These are phyloP conservation scores for Tiliacea aurago DNA, from an alignment of 2,888 invertebrate species.

Conservation along the genomic window DNA sequence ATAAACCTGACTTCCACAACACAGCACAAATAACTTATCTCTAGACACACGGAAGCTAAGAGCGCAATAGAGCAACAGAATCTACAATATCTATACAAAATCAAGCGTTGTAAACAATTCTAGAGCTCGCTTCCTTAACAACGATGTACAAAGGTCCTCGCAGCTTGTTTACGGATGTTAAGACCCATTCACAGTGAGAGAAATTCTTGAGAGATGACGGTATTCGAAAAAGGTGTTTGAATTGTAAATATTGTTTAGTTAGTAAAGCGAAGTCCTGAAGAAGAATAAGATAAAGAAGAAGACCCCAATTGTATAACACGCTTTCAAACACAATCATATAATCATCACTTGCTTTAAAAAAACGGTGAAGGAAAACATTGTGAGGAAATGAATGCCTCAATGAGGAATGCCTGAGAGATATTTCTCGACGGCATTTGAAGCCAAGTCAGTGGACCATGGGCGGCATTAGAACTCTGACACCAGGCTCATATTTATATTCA, in stretches of 20 bases:
- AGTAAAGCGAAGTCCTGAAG: too few species aligned
- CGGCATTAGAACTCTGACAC: too few species aligned
- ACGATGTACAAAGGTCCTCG: slow-evolving; percentile 49
- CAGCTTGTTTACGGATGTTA: slow-evolving; percentile 55
- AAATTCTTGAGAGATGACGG: neutral
- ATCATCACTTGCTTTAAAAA: too few species aligned
- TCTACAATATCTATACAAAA: slow-evolving; percentile 63
- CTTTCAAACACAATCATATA: too few species aligned
- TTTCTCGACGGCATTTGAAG: too few species aligned
- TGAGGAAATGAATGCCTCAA: too few species aligned
- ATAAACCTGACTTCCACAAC: neutral
- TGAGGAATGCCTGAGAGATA: too few species aligned
- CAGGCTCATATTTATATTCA: too few species aligned
- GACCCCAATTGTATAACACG: neutral
- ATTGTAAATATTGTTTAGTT: neutral
- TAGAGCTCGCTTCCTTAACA: slow-evolving; percentile 55
- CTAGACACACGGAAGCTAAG: slow-evolving; percentile 42
- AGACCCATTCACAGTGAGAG: slow-evolving; percentile 28
- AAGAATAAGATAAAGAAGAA: too few species aligned
- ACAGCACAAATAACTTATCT: slow-evolving; percentile 48
- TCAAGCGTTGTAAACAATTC: slow-evolving; percentile 65
- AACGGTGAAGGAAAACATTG: too few species aligned
- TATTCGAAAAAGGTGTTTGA: neutral
- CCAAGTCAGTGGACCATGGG: too few species aligned
- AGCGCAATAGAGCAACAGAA: slow-evolving; percentile 35